phyloP scores from a whole-genome alignment of 1,140 invertebrate species.

The Procambarus clarkii region DNA sequence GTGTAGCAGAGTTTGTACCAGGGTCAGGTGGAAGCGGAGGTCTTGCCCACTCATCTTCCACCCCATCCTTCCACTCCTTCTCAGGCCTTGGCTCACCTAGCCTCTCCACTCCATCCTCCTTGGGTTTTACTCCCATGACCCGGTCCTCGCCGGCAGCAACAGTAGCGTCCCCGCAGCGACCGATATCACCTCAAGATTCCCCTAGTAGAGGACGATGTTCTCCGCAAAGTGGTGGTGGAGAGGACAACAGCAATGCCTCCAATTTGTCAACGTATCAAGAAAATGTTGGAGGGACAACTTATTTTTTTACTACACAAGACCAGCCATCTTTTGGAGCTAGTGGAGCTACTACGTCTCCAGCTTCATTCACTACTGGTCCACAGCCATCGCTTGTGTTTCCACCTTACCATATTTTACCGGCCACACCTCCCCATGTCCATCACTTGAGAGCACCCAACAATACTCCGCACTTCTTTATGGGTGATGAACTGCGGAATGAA shows the following conservation, averaged over 20 bases:
- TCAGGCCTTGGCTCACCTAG: constrained; percentile 54
- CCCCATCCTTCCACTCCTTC: constrained; percentile 72
- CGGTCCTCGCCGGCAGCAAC: constrained; percentile 52
- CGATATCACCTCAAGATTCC: constrained; percentile 64
- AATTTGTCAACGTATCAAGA: constrained; percentile 69
- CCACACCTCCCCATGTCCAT: constrained; percentile 66
- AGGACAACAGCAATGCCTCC: constrained; percentile 44
- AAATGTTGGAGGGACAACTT: constrained; percentile 94
- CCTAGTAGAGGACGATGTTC: constrained; percentile 52
- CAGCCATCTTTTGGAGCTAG: constrained; percentile 72
- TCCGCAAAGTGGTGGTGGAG: constrained; percentile 34
- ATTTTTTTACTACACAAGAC: constrained; percentile 86
- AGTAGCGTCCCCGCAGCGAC: constrained; percentile 53
- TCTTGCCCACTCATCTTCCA: constrained; percentile 70
- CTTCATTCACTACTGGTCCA: constrained; percentile 38
- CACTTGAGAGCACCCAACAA: constrained; percentile 71
- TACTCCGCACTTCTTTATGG: constrained; percentile 82
- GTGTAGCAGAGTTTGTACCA: constrained; percentile 55
- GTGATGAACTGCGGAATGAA: constrained; percentile 85
- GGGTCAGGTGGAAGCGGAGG: constrained; percentile 44
- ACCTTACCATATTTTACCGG: constrained; percentile 66
- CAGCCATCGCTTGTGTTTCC: constrained; percentile 57
- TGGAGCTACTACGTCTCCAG: constrained; percentile 75
- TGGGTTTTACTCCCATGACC: constrained; percentile 58
- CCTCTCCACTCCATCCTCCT: constrained; percentile 47